Conservation (phyloP, 2,113 vertebrate species). For the Sylvilagus bachmani region DNA sequence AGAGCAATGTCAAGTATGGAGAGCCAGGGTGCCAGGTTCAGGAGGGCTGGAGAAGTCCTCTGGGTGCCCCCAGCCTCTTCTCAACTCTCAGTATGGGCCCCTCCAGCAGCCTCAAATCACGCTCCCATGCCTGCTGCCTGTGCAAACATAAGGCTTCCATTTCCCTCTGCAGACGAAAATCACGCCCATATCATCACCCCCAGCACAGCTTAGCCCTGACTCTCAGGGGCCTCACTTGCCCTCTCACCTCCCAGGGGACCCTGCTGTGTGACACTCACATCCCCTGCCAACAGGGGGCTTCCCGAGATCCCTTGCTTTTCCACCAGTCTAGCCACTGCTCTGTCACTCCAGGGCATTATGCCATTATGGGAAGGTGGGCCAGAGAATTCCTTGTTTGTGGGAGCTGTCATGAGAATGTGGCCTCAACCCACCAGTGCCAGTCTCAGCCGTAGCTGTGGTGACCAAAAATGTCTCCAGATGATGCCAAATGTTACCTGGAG, state of each 20-base stretch:
- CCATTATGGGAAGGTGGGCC: not conserved
- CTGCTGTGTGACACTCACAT: accelerated
- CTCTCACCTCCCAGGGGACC: not conserved
- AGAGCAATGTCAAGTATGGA: not conserved
- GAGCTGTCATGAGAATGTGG: not conserved
- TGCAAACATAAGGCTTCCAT: not conserved
- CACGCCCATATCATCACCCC: not conserved
- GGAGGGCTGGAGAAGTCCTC: not conserved
- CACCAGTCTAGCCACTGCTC: not conserved
- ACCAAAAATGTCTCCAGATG: not conserved
- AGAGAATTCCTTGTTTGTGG: not conserved
- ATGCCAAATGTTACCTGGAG: not conserved
- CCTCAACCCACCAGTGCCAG: not conserved
- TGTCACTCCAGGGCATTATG: not conserved
- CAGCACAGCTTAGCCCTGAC: not conserved
- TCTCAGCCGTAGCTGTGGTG: not conserved
- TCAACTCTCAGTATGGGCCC: accelerated
- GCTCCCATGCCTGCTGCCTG: not conserved
- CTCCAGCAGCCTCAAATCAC: not conserved
- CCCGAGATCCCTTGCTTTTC: not conserved
- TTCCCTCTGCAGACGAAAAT: not conserved
- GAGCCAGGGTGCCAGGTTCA: not conserved
- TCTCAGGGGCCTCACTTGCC: not conserved
- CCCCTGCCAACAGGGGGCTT: not conserved
- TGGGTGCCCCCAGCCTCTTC: accelerated